These are phyloP conservation scores for Callorhinus ursinus DNA, from an alignment of 2,113 vertebrate species.

Conservation along the genomic window DNA sequence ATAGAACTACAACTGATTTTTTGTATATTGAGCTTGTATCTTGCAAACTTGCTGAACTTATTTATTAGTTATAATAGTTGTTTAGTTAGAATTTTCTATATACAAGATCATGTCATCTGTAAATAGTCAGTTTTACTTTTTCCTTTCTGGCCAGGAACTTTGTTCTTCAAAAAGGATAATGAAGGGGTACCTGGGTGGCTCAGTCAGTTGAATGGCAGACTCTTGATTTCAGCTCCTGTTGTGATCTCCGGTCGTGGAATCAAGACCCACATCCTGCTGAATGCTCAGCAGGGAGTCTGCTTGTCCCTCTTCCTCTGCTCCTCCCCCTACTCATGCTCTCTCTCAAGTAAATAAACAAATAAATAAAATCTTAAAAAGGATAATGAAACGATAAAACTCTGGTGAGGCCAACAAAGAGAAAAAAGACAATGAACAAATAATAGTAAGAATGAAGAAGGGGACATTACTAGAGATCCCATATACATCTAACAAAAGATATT, in stretches of 20 bases:
- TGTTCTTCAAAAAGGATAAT: conserved; percentile 18
- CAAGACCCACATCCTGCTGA: too few relatives aligned
- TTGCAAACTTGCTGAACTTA: conserved; percentile 8
- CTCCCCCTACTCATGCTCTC: not conserved
- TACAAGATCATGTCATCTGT: not conserved
- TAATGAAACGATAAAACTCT: conserved; percentile 5
- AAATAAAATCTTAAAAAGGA: not conserved
- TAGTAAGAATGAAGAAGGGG: not conserved
- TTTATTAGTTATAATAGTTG: not conserved
- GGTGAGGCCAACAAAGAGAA: not conserved
- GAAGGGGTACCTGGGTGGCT: not conserved
- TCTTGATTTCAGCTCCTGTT: not conserved
- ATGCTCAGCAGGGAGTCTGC: not conserved
- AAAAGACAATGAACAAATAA: not conserved
- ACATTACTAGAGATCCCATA: not conserved
- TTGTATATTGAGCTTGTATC: conserved; percentile 22
- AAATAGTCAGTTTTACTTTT: not conserved
- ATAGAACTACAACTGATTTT: conserved; percentile 23
- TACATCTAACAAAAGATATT: not conserved
- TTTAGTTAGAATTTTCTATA: not conserved
- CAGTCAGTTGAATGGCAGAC: not conserved
- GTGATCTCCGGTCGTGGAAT: not conserved
- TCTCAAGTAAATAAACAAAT: not conserved
- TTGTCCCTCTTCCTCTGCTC: not conserved
- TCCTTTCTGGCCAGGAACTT: conserved; percentile 21